phyloP scores from a whole-genome alignment of 2,113 vertebrate genomes.

The Brachypteracias leptosomus region DNA sequence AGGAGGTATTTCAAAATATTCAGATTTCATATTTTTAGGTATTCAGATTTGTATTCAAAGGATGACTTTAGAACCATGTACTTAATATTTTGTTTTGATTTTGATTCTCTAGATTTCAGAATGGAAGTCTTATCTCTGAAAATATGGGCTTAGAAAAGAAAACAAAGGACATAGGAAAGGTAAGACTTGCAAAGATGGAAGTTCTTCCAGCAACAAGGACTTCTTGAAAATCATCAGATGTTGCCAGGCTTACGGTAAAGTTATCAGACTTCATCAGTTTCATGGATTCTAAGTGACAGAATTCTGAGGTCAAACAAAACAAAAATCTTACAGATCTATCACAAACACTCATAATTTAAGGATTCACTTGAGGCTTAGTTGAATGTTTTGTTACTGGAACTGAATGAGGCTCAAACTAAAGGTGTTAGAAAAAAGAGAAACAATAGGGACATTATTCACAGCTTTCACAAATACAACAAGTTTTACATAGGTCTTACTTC shows the following conservation, averaged over 20 bases:
- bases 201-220: not conserved
- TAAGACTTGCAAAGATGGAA: not conserved
- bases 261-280: not conserved
- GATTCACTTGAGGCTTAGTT: not conserved
- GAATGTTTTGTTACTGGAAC: not conserved
- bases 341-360: not conserved
- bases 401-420: not conserved
- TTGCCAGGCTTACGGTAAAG: not conserved
- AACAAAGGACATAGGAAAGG: fast-evolving
- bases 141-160: too few species aligned
- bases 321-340: not conserved
- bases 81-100: not conserved
- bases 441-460: not conserved
- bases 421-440: not conserved
- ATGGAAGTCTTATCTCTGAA: not conserved
- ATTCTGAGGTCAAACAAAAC: not conserved
- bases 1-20: too few species aligned
- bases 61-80: not conserved
- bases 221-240: not conserved
- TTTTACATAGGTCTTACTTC: not conserved
- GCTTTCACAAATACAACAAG: not conserved
- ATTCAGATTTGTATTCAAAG: not conserved
- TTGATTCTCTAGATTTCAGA: not conserved
- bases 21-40: not conserved
- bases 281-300: not conserved